Evolutionary conservation across 2,888 invertebrate species (phyloP).

Genomic region (Drosophila atripex): DNA sequence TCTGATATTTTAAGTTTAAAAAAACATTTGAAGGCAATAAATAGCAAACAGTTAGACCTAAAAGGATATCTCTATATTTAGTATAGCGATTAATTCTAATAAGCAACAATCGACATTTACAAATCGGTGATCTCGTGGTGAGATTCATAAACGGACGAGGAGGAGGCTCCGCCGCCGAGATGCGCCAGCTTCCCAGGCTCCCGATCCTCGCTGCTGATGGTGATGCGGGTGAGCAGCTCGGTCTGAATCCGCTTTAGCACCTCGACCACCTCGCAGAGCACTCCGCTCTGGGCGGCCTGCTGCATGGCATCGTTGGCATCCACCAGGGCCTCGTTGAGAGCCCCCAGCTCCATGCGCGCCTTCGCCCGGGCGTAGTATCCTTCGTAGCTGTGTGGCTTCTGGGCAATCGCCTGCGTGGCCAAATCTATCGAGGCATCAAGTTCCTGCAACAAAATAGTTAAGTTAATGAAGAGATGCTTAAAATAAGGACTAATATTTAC

Average conservation of each 20-base stretch:
- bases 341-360: constrained; percentile 91
- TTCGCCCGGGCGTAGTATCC: constrained; percentile 96
- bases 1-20: constrained; percentile 45
- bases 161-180: constrained; percentile 38
- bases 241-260: constrained; percentile 82
- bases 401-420: constrained; percentile 92
- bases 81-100: constrained; percentile 51
- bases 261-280: constrained; percentile 81
- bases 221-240: constrained; percentile 80
- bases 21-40: constrained; percentile 55
- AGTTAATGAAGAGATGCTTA: not conserved
- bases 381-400: constrained; percentile 95
- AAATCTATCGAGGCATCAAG: constrained; percentile 93
- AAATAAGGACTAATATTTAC: constrained; percentile 74
- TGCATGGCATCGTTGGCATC: constrained; percentile 91
- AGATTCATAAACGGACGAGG: constrained; percentile 67
- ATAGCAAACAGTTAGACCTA: constrained; percentile 53
- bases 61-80: constrained; percentile 29
- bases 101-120: constrained; percentile 68
- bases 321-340: constrained; percentile 89
- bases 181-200: constrained; percentile 30
- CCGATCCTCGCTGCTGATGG: constrained; percentile 74
- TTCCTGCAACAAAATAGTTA: constrained; percentile 86
- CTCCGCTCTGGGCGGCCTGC: constrained; percentile 81
- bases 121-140: constrained; percentile 83